A percentile compares a stretch with the other conserved stretches of the same genome.
phyloP scores from a whole-genome alignment of 2,797 vertebrate genomes.

The Gymnopithys bicolor region DNA sequence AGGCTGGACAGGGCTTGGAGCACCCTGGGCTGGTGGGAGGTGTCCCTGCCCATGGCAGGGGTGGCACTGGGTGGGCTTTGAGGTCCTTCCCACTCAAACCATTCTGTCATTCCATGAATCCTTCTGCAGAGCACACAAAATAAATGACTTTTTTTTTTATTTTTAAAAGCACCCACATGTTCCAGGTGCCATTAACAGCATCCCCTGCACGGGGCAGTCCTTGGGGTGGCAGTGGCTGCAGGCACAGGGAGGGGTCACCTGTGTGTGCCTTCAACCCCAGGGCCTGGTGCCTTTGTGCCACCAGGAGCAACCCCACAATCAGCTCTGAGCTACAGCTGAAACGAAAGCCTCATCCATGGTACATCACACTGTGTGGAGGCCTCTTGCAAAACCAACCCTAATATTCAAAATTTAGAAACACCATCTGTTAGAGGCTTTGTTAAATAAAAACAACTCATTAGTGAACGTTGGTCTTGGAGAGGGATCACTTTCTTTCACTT shows the following conservation, averaged over 20 bases:
- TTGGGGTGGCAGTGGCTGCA: not conserved
- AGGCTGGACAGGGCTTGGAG: too few species aligned
- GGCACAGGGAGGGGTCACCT: not conserved
- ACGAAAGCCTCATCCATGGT: not conserved
- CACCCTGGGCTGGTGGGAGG: not conserved
- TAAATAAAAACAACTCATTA: slow-evolving; percentile 47
- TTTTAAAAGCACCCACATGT: not conserved
- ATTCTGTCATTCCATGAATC: not conserved
- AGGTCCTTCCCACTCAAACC: not conserved
- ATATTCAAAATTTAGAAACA: slow-evolving; percentile 53
- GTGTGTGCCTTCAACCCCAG: fast-evolving
- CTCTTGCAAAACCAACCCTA: slow-evolving; percentile 34
- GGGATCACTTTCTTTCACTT: not conserved
- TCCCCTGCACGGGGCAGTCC: fast-evolving
- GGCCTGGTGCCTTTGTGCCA: not conserved
- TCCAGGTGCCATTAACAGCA: fast-evolving
- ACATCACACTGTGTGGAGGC: not conserved
- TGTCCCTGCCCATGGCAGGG: not conserved
- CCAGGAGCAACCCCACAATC: not conserved
- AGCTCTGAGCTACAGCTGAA: not conserved
- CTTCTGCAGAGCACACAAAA: not conserved
- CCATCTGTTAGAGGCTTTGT: slow-evolving; percentile 30
- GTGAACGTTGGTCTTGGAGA: not conserved
- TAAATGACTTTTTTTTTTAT: fast-evolving
- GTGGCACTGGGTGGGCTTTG: not conserved